Evolutionary conservation across 2,113 vertebrate genomes (phyloP), one percentile per base, ranked within the genome.

Genomic region (Monopterus albus): DNA sequence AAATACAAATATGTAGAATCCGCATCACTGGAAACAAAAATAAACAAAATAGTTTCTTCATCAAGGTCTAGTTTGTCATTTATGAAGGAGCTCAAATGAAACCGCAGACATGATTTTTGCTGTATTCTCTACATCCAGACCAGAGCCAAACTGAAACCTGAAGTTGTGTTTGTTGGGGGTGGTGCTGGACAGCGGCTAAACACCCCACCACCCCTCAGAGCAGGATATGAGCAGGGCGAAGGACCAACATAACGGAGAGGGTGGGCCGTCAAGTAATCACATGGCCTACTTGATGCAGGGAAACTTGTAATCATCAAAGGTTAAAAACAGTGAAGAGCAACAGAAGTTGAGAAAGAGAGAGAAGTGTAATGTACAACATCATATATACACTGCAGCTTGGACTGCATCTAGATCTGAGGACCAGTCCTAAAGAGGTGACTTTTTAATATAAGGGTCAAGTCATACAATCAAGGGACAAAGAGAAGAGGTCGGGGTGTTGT

Each of bases 1-100:
- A 97, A 98, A 98, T 98, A 98, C 97, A 99, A 98, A 98, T 97
- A 98, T 97, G 96, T 95, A 96, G 95, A 98, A 97, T 96, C 94
- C 94, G 96, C 89, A 92, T 96, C 94, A 97, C 96, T 98, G 96
- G 93, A 95, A 84, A 88, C 81, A 85, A 81, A 82, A 72, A 25
- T 2, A 73, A 78, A 85, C 4, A 71, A 83, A 78, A 73, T 29
- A 82, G 94, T 95, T 96, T 96, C 95, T 95, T 95, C 95, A 95
- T 96, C 93, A 83, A 82, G 83, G 93, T 85, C 83, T 79, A 87
- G 82, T 87, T 88, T 75, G 78, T 96, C 94, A 67, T 85, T 83
- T 94, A 93, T 75, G 82, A 86, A 75, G 76, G 94, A 94, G 94
- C 95, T 95, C 94, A 91, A 94, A 95, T 94, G 93, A 94, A 96